Base-by-base conservation (phyloP, 2,797 vertebrate species). In the Takifugu ocellatus region DNA sequence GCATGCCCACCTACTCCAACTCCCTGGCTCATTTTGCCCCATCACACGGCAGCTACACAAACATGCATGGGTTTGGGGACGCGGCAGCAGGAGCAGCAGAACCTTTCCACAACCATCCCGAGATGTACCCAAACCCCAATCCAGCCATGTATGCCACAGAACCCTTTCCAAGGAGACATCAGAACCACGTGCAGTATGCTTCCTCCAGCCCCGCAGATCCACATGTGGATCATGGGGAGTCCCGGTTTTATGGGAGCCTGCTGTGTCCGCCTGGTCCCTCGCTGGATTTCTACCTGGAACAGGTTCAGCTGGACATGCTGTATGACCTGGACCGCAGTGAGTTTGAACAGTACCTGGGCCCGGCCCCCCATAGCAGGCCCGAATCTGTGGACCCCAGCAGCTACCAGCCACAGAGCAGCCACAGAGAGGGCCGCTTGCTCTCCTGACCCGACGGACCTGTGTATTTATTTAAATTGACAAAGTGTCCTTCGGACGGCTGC, bases 281-380 rank as follows among this genome's bases (percentile, higher is more conserved):
- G 44, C 81, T 90, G 64, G 92, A 89, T 79, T 91, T 88, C 46
- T 81, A 86, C 74, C 73, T 84, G 70, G 86, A 93, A 72, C 91
- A 88, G 82, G 92, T 92, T 25, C 87, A 91, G 48, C 72, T 90
- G 49, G 95, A 97, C 80, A 92, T 93, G 72, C 85, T 98, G 62
- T 92, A 92, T 51, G 96, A 97, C 55, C 89, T 97, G 76, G 96
- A 98, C 75, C 93, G 94, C 83, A 93, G 90, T 25, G 96, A 98
- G 75, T 97, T 98, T 49, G 95, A 98, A 81, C 94, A 98, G 81
- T 98, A 98, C 70, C 88, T 98, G 72, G 89, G 91, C 55, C 95
- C 94, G 2, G 78, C 72, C 48, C 75, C 87, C 52, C 85, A 64
- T 21, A 21, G 21, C 47, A 52, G 90, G 66, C 66, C 90, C 0